Conservation (phyloP, 2,113 vertebrate species). For the Chiloscyllium plagiosum region DNA sequence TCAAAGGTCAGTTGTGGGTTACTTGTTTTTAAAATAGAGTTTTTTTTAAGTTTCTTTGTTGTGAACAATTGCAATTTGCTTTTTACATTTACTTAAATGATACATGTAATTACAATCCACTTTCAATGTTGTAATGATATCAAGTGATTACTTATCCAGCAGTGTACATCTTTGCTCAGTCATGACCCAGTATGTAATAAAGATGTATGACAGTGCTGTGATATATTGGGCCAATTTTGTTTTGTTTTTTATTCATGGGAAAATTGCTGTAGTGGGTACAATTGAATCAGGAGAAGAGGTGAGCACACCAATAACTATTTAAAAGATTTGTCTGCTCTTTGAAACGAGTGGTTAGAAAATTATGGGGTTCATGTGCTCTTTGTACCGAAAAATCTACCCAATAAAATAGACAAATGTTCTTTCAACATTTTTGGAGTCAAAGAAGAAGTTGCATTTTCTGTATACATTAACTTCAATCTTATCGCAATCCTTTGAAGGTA, state of each 20-base stretch:
- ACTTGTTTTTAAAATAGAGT: neutral
- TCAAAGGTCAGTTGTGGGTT: slow-evolving; percentile 62
- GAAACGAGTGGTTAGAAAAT: neutral
- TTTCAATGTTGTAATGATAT: neutral
- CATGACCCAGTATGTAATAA: neutral
- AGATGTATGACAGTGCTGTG: neutral
- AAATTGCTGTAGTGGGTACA: neutral
- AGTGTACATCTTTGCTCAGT: neutral
- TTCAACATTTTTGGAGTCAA: too few species aligned
- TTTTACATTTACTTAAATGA: too few species aligned
- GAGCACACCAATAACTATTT: neutral
- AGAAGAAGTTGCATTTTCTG: too few species aligned
- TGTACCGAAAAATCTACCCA: neutral
- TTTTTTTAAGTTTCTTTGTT: neutral
- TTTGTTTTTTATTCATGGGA: neutral
- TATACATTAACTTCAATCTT: too few species aligned
- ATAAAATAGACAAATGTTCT: neutral
- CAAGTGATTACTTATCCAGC: too few species aligned
- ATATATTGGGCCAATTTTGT: neutral
- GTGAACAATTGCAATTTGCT: neutral
- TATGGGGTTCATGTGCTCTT: neutral
- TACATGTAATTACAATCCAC: neutral
- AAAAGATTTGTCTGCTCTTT: neutral
- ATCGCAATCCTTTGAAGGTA: too few species aligned
- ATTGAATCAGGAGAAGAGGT: neutral